A percentile compares a stretch with the other conserved stretches of the same genome.
These are phyloP conservation scores for Lagothrix lagotricha DNA, from an alignment of 2,797 vertebrate species.

Conservation along the genomic window DNA sequence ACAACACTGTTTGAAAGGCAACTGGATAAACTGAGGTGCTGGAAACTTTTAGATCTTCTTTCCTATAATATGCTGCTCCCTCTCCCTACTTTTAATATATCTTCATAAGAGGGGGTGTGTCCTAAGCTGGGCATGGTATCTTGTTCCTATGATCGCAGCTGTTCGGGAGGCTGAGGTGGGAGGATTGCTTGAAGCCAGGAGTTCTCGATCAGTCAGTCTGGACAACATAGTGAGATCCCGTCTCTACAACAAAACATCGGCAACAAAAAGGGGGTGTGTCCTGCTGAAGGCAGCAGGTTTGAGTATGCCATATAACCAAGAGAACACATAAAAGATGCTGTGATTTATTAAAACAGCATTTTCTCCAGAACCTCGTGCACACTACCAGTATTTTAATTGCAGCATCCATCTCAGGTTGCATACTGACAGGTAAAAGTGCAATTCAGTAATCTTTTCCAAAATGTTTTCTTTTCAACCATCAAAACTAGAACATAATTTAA, in stretches of 20 bases:
- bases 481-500: slow-evolving; percentile 28
- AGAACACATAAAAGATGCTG: neutral
- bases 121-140: neutral
- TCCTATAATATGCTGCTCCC: neutral
- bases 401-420: neutral
- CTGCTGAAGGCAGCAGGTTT: neutral
- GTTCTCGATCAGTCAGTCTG: neutral
- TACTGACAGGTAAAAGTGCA: slow-evolving; percentile 16
- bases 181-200: neutral
- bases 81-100: neutral
- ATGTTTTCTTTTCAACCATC: slow-evolving; percentile 38
- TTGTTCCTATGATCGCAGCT: neutral
- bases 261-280: neutral
- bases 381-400: neutral
- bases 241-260: neutral
- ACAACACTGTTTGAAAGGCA: neutral
- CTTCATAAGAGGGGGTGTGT: neutral
- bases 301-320: neutral
- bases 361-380: neutral
- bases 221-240: neutral
- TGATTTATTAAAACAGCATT: neutral
- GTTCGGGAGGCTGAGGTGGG: neutral
- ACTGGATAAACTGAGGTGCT: neutral
- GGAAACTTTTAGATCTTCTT: neutral
- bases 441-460: slow-evolving; percentile 36